Evolutionary conservation across 2,113 vertebrate genomes (phyloP).

Genomic region (Salvelinus sp.): DNA sequence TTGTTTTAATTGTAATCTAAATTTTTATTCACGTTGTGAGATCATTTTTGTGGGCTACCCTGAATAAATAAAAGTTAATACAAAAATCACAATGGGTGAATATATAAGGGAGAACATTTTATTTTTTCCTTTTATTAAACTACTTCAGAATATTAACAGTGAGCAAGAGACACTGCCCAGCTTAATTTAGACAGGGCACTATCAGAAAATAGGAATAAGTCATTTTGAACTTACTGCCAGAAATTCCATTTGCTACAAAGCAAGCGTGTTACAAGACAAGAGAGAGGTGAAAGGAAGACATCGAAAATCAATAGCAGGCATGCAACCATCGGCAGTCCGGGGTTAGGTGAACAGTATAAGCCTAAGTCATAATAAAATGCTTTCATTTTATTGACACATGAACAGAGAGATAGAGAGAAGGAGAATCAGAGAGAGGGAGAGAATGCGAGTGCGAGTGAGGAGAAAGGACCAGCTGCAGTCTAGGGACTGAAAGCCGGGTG

Average conservation of each 20-base stretch:
- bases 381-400: constrained; percentile 15
- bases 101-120: too few relatives aligned
- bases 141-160: background rate
- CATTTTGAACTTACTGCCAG: constrained; percentile 90
- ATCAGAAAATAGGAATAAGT: constrained; percentile 68
- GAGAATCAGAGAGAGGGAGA: constrained; percentile 1
- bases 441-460: constrained; percentile 9
- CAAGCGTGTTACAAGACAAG: constrained; percentile 87
- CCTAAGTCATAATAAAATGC: constrained; percentile 22
- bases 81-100: too few relatives aligned
- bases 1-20: too few relatives aligned
- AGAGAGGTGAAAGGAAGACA: constrained; percentile 84
- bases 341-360: constrained; percentile 52
- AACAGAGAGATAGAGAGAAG: too few relatives aligned
- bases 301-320: constrained; percentile 81
- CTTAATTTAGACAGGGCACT: background rate
- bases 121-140: too few relatives aligned
- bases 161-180: background rate
- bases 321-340: constrained; percentile 76
- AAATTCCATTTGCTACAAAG: constrained; percentile 97
- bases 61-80: too few relatives aligned
- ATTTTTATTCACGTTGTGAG: too few relatives aligned
- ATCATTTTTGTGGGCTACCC: too few relatives aligned
- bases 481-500: constrained; percentile 23
- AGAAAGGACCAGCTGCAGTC: constrained; percentile 10